Evolutionary conservation across 2,888 invertebrate species (phyloP).

Genomic region (Taphrorychus bicolor): DNA sequence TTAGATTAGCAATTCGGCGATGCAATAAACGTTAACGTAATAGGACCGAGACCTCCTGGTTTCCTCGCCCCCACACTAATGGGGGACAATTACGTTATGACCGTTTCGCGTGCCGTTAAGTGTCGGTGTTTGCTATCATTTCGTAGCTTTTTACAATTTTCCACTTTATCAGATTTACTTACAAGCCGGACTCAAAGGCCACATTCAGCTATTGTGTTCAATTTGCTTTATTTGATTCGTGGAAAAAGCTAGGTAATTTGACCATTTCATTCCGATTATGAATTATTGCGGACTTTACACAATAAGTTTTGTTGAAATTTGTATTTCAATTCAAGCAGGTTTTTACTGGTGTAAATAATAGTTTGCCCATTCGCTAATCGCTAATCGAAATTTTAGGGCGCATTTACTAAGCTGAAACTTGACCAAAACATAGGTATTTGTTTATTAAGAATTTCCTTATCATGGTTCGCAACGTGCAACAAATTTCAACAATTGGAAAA

Average conservation of each 20-base stretch:
- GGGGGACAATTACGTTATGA: slow-evolving; percentile 58
- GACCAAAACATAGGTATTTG: too few species aligned
- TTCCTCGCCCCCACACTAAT: slow-evolving; percentile 43
- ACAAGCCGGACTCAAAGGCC: slow-evolving; percentile 20
- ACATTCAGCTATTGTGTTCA: slow-evolving; percentile 32
- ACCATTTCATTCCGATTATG: slow-evolving; percentile 15
- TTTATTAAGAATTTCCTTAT: too few species aligned
- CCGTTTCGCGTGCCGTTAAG: slow-evolving; percentile 55
- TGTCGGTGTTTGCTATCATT: slow-evolving; percentile 53
- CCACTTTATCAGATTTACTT: slow-evolving; percentile 38
- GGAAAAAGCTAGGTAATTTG: slow-evolving; percentile 13
- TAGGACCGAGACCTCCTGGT: slow-evolving; percentile 38
- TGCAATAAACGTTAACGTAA: slow-evolving; percentile 50
- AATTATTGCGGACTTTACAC: slow-evolving; percentile 1
- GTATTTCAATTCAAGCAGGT: neutral
- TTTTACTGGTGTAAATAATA: neutral
- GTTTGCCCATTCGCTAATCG: neutral
- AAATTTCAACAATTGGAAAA: too few species aligned
- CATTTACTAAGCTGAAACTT: too few species aligned
- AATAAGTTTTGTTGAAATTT: neutral
- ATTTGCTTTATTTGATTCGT: slow-evolving; percentile 18
- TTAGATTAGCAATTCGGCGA: slow-evolving; percentile 54
- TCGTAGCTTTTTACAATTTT: slow-evolving; percentile 45
- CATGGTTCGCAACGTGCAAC: too few species aligned
- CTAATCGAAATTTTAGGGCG: too few species aligned